Percentiles rank a stretch among this genome's conserved stretches.
Evolutionary conservation across 2,888 invertebrate genomes (phyloP).

Genomic region (Baronia brevicornis): DNA sequence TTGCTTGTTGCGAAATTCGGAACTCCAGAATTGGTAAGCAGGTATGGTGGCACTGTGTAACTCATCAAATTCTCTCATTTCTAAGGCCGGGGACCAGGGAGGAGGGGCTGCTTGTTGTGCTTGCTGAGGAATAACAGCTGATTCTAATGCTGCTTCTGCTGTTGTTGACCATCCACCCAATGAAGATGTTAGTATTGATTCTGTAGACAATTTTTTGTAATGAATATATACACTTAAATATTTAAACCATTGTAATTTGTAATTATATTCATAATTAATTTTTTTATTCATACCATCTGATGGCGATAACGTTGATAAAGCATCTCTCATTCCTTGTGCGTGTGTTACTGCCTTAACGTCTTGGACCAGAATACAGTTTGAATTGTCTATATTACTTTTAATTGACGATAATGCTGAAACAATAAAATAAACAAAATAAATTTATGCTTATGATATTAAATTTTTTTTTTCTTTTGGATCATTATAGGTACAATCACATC

Average conservation of each 20-base stretch:
- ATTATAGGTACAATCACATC: no score
- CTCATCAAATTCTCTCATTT: constrained; percentile 89
- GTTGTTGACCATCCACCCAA: constrained; percentile 69
- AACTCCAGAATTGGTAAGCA: constrained; percentile 95
- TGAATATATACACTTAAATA: no score
- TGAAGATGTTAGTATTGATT: constrained; percentile 78
- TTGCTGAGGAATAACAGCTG: constrained; percentile 77
- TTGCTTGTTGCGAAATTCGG: constrained; percentile 93
- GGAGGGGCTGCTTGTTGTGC: constrained; percentile 85
- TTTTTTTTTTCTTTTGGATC: no score
- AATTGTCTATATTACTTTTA: constrained; percentile 90
- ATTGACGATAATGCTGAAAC: constrained; percentile 92
- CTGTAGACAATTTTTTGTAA: constrained; percentile 53
- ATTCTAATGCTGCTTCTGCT: constrained; percentile 72
- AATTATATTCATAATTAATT: no score
- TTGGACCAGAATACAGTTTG: constrained; percentile 93
- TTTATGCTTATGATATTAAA: constrained; percentile 13
- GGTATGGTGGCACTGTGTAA: constrained; percentile 89
- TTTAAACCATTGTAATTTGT: no score
- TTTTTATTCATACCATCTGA: constrained; percentile 52
- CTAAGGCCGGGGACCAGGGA: constrained; percentile 85
- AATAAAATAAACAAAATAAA: constrained; percentile 33
- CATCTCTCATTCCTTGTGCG: constrained; percentile 88
- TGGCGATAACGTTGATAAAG: constrained; percentile 70
- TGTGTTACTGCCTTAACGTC: constrained; percentile 91